Evolutionary conservation across 92 coral and sea anemone species (phyloP), one percentile per base, ranked within the genome.

Genomic region (Zoanthus sansibaricus): DNA sequence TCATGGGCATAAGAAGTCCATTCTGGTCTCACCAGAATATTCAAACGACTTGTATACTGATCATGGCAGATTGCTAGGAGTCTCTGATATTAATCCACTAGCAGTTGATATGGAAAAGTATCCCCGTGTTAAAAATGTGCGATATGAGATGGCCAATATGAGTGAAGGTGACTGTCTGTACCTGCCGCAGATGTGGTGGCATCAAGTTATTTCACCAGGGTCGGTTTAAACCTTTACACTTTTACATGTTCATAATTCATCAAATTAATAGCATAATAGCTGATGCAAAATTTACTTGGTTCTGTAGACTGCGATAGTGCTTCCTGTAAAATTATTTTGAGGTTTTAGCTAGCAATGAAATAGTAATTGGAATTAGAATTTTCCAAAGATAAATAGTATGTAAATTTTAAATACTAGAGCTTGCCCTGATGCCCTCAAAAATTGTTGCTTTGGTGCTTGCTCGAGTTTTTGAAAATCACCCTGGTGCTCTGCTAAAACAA

Each of bases 141-240:
- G 91, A 48, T 97, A 97, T 64, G 89, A 85, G 78, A 74, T 86
- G 6, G 99, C 99, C 9, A 91, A 69, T 56, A 94, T 95, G 10
- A 96, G 96, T 44, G 97, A 95, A 75, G 99, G 99, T 8, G 99
- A 97, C 48, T 91, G 94, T 58, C 92, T 97, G 11, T 97, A 93
- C 86, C 94, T 97, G 14, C 99, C 99, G 12, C 98, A 97, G 88
- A 95, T 97, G 98, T 97, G 99, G 99, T 97, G 99, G 99, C 99
- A 97, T 84, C 97, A 97, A 18, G 98, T 97, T 31, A 70, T 95
- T 9, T 97, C 99, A 66, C 85, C 85, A 45, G 91, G 99, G 99
- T 93, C 86, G 55, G 91, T 45, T 20, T 5, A 37, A 0, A 37
- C 42, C 42, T 37, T 37, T 2, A 37, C 42, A 37, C 42, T 37